Evolutionary conservation across 2,113 vertebrate genomes (phyloP).

Genomic region (Naja naja): DNA sequence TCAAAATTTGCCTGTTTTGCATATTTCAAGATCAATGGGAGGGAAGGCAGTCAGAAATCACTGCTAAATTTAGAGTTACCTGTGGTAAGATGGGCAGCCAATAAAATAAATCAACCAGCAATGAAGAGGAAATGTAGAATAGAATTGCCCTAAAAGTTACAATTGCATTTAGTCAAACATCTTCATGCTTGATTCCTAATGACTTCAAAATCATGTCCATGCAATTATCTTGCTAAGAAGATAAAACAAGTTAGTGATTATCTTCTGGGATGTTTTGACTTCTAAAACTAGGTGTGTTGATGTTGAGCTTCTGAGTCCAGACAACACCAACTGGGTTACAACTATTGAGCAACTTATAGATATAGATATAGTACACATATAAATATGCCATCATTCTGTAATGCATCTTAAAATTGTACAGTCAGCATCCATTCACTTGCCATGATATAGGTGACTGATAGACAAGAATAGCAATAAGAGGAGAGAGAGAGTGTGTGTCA

Average conservation of each 20-base stretch:
- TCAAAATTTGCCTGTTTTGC: background rate
- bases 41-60: background rate
- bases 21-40: background rate
- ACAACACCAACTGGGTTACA: background rate
- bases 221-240: background rate
- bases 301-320: background rate
- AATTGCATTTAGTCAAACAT: background rate
- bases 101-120: background rate
- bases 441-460: background rate
- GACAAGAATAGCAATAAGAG: background rate
- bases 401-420: background rate
- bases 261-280: background rate
- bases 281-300: background rate
- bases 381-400: background rate
- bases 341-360: background rate
- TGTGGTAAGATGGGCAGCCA: background rate
- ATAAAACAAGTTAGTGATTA: background rate
- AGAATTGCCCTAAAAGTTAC: background rate
- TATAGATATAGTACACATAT: background rate
- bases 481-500: background rate
- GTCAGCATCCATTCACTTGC: background rate
- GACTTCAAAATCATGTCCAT: background rate
- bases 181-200: background rate
- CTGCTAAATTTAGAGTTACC: background rate
- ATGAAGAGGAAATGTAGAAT: background rate